These are phyloP conservation scores for Lasioglossum figueresi DNA, from an alignment of 2,888 invertebrate species.

Conservation along the genomic window DNA sequence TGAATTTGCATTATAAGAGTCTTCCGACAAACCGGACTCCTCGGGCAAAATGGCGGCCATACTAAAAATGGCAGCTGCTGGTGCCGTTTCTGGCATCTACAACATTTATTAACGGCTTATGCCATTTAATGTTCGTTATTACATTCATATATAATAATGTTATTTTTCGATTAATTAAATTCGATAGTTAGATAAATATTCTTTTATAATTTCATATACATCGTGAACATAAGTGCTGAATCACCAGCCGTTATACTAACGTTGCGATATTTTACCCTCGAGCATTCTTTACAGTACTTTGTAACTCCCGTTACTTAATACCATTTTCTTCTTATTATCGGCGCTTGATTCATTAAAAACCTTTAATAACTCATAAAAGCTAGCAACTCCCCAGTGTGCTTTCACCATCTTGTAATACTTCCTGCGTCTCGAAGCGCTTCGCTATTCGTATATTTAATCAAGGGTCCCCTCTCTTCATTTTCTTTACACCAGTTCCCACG, in stretches of 20 bases:
- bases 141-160: not conserved
- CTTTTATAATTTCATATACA: not conserved
- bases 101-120: not conserved
- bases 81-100: not conserved
- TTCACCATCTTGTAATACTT: not conserved
- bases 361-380: not conserved
- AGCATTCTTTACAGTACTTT: not conserved
- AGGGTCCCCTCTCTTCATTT: not conserved
- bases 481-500: not conserved
- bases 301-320: not conserved
- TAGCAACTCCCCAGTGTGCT: not conserved
- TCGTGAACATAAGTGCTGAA: not conserved
- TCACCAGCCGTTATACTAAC: not conserved
- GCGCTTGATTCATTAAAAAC: slow-evolving; percentile 1
- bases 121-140: not conserved
- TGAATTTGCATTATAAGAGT: not conserved
- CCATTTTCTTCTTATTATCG: not conserved
- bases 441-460: not conserved
- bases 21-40: slow-evolving; percentile 1
- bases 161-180: not conserved
- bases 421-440: not conserved
- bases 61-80: not conserved
- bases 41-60: not conserved
- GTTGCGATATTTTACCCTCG: not conserved
- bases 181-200: not conserved